Evolutionary conservation across 2,888 invertebrate species (phyloP).

Genomic region (Mactromeris polynyma): DNA sequence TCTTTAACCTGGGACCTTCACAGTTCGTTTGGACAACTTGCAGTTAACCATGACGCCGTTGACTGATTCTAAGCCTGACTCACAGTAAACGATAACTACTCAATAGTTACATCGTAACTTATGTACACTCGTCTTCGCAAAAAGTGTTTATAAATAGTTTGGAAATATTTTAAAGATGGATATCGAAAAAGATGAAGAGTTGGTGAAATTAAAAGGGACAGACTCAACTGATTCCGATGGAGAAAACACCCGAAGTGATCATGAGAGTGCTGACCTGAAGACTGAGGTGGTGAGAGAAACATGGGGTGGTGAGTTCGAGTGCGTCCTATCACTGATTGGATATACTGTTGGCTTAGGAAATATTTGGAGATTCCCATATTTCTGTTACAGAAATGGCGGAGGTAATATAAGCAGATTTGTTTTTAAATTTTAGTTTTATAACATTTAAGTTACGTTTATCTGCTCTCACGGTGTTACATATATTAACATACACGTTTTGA

Average conservation of each 20-base stretch:
- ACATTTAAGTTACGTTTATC: too few species aligned
- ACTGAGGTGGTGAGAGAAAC: neutral
- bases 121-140: too few species aligned
- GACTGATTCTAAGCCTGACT: too few species aligned
- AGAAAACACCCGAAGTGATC: neutral
- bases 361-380: conserved; percentile 32
- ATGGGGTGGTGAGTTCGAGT: conserved; percentile 29
- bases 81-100: too few species aligned
- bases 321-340: conserved; percentile 21
- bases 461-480: too few species aligned
- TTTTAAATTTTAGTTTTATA: neutral
- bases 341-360: conserved; percentile 30
- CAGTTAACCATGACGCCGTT: too few species aligned
- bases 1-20: too few species aligned
- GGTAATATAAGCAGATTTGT: neutral
- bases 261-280: neutral
- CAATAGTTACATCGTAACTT: too few species aligned
- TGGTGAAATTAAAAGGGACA: neutral
- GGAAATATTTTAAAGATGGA: too few species aligned
- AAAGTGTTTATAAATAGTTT: too few species aligned
- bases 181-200: neutral
- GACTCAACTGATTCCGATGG: neutral
- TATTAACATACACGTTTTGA: too few species aligned
- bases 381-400: conserved; percentile 32
- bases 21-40: too few species aligned